A percentile compares a stretch with the other conserved stretches of the same genome.
Conservation (phyloP, 2,113 vertebrate genomes). For the Otis tarda region DNA sequence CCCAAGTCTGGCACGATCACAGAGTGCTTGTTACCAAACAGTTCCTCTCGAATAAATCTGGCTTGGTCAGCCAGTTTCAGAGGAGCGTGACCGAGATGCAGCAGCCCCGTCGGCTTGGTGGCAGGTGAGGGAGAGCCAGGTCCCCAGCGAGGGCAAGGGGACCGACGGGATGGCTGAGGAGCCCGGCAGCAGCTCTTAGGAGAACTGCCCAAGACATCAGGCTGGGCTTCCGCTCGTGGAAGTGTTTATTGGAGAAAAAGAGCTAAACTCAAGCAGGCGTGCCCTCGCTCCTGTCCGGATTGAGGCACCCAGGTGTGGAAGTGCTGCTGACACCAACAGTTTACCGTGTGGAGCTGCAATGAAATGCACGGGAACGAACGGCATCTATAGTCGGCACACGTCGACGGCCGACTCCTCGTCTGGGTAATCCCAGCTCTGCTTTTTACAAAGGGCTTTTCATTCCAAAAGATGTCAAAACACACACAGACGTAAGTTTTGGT, state of each 20-base stretch:
- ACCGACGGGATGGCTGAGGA: not conserved
- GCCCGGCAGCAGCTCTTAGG: not conserved
- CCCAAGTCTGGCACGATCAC: no score
- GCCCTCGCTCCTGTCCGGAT: not conserved
- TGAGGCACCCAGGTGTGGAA: not conserved
- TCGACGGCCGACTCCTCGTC: not conserved
- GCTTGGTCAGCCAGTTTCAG: not conserved
- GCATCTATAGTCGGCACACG: not conserved
- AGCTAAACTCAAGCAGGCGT: not conserved
- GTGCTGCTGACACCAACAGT: not conserved
- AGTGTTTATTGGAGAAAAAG: not conserved
- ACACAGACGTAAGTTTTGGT: not conserved
- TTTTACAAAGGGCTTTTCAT: not conserved
- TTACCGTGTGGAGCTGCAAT: rapidly evolving
- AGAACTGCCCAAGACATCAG: not conserved
- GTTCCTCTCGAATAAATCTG: not conserved
- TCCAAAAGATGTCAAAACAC: not conserved
- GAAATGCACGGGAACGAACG: not conserved
- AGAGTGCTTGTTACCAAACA: rapidly evolving
- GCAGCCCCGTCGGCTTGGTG: not conserved
- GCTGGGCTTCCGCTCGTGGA: not conserved
- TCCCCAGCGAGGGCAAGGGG: not conserved
- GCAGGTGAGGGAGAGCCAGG: rapidly evolving
- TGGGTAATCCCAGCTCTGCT: not conserved
- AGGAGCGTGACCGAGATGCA: not conserved